Evolutionary conservation across 2,113 vertebrate species (phyloP), one percentile per base, ranked within the genome.

Genomic region (Nothobranchius kuhntae): DNA sequence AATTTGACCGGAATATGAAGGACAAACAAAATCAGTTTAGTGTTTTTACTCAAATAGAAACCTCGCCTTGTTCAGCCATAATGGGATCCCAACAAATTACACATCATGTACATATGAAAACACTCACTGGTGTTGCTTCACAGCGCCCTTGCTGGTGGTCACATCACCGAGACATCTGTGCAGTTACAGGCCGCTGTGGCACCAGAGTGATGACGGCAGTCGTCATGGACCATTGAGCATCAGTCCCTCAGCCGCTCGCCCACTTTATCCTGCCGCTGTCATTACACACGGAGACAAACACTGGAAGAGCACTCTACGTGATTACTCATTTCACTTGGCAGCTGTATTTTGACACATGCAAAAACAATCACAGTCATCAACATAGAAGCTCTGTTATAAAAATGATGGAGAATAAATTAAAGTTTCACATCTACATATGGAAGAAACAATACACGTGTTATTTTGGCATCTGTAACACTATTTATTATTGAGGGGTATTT

Each of bases 331-430:
- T 81, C 84, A 83, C 84, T 87, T 83, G 80, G 87, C 92, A 93
- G 92, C 92, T 92, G 92, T 91, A 91, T 91, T 92, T 91, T 89
- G 88, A 91, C 90, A 90, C 73, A 78, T 67, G 68, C 66, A 80
- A 88, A 89, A 77, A 82, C 84, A 91, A 91, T 89, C 75, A 82
- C 77, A 65, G 81, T 80, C 62, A 84, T 84, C 64, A 24, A 73
- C 87, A 89, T 81, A 81, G 75, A 75, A 64, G 46, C 57, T 76
- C 61, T 57, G 57, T 75, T 50, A 59, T 75, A 71, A 66, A 61
- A 13, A n/a, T 46, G 1, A 2, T 14, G 24, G 36, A 17, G 54
- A n/a, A 42, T 48, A 30, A 48, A 10, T 3, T 26, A 9, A 51
- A 14, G 21, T 9, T 48, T n/a, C 1, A 42, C 7, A 15, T 61